A percentile compares a stretch with the other conserved stretches of the same genome.
These are phyloP conservation scores for Sebastes minor DNA, from an alignment of 2,797 vertebrate genomes.

Conservation along the genomic window DNA sequence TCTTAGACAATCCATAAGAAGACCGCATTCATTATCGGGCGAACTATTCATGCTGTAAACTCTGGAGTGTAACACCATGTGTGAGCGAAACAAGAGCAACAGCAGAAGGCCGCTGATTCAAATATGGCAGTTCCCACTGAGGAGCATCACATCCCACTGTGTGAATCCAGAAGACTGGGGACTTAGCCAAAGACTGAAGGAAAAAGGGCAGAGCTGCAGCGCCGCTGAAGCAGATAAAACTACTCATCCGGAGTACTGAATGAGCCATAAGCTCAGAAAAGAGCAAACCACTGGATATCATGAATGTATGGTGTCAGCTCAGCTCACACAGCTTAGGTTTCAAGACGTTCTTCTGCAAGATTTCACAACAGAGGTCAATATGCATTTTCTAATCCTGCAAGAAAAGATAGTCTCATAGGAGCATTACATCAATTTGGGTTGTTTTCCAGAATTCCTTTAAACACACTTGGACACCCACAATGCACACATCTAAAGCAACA, in stretches of 20 bases:
- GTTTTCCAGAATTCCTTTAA: not conserved
- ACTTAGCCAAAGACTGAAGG: conserved; percentile 48
- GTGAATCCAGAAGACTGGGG: conserved; percentile 52
- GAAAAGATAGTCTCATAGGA: not conserved
- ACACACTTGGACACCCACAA: not conserved
- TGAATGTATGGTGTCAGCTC: conserved; percentile 46
- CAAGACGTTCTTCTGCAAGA: conserved; percentile 9
- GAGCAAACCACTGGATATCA: conserved; percentile 42
- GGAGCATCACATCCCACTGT: conserved; percentile 53
- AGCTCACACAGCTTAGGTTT: conserved; percentile 17
- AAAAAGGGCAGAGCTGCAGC: conserved; percentile 35
- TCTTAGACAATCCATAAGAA: conserved; percentile 25
- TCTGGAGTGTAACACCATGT: conserved; percentile 6
- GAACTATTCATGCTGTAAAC: conserved; percentile 21
- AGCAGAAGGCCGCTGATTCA: conserved; percentile 49
- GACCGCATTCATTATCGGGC: conserved; percentile 10
- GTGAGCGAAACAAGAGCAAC: conserved; percentile 36
- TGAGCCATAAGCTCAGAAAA: conserved; percentile 45
- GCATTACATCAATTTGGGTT: not conserved
- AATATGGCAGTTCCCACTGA: conserved; percentile 46
- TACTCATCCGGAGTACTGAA: conserved; percentile 56
- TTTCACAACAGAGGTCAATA: conserved; percentile 5
- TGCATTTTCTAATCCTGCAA: not conserved
- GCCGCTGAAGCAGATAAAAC: conserved; percentile 56
- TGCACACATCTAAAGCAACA: conserved; percentile 13